Evolutionary conservation across 2,797 vertebrate genomes (phyloP), one percentile per base, ranked within the genome.

Genomic region (Leptatherina wallacei): DNA sequence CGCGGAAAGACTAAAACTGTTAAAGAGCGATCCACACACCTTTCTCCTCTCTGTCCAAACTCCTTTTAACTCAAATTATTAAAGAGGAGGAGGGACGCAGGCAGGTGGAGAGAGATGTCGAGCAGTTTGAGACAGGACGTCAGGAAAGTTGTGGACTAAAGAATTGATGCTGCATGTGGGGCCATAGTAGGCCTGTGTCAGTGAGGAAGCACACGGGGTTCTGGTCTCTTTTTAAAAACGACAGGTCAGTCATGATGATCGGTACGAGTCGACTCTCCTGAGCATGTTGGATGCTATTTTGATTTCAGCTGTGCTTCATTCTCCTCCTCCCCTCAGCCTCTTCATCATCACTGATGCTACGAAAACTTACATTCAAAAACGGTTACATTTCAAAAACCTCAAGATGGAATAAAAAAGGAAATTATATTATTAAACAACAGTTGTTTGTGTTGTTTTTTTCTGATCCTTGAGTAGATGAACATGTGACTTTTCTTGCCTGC

Each of bases 391-490:
- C 61, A 65, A 83, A 86, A 89, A 84, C 18, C 63, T 80, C 66
- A 83, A 85, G 84, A 91, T 92, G 89, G 84, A 93, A 92, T 92
- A 90, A 92, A 94, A 92, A 92, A 83, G 72, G 85, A 90, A 88
- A 88, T 65, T 85, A 80, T 85, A 88, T 90, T 88, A 91, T 76
- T 84, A 90, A 83, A 78, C 71, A 57, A 51, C 9, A 16, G 71
- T 71, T 62, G 82, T 88, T 78, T 84, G 87, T 85, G 66, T 84
- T 36, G 38, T 69, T 87, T 74, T 74, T 73, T 71, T 40, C 36
- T 22, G 10, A 10, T 22, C 27, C n/a, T 11, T 20, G 3, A 47
- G n/a, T 10, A 20, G 47, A n/a, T 7, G 6, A 18, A n/a, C 44
- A 4, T 18, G 44, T 47, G 20, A 6, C 47, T 49, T 49, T n/a